Percentiles rank a stretch among this genome's conserved stretches.
Conservation (phyloP, 2,113 vertebrate species). For the Salvator merianae region DNA sequence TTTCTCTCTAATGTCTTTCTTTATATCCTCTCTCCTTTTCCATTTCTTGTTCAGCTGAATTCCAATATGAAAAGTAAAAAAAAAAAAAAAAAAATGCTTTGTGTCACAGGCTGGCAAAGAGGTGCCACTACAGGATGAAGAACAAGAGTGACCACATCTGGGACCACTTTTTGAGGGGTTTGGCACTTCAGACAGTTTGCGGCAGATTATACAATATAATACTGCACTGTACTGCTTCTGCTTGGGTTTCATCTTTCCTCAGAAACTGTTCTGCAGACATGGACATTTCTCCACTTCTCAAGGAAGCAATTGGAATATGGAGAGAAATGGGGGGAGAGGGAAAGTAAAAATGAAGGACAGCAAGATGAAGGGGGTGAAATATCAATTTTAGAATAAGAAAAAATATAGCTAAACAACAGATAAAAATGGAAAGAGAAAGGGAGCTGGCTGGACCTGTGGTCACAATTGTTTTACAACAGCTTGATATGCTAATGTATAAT, state of each 20-base stretch:
- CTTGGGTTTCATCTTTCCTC: too few species aligned
- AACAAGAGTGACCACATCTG: too few species aligned
- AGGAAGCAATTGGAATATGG: neutral
- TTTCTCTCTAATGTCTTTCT: too few species aligned
- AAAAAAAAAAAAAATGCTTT: too few species aligned
- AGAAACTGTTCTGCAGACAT: neutral
- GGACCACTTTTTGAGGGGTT: too few species aligned
- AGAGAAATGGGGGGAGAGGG: neutral
- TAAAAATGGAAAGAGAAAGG: fast-evolving
- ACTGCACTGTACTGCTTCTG: too few species aligned
- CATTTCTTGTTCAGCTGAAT: neutral
- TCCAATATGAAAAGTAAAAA: neutral
- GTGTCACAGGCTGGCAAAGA: too few species aligned
- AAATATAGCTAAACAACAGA: constrained; percentile 3
- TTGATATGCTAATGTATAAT: neutral
- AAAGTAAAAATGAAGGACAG: neutral
- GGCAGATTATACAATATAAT: too few species aligned
- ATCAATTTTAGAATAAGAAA: too few species aligned
- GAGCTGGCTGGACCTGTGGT: too few species aligned
- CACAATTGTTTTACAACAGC: neutral
- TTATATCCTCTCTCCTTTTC: neutral
- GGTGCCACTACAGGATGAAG: too few species aligned
- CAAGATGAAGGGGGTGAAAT: neutral
- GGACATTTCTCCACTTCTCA: neutral
- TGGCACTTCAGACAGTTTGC: too few species aligned